phyloP scores from a whole-genome alignment of 2,797 vertebrate genomes.

The Buceros bicornis region DNA sequence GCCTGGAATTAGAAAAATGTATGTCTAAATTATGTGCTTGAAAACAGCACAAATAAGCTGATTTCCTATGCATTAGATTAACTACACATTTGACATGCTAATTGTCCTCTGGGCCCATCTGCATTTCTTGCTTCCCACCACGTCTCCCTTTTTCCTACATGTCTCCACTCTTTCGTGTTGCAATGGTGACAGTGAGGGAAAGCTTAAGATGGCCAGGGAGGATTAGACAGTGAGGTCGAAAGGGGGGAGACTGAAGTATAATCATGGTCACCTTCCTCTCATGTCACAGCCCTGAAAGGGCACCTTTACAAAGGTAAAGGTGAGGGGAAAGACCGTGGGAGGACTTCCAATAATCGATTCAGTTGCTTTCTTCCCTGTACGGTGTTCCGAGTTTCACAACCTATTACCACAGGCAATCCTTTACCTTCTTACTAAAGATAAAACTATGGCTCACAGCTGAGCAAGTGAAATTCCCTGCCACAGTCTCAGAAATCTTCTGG shows the following conservation, averaged over 20 bases:
- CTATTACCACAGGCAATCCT: background rate
- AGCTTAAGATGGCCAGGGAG: background rate
- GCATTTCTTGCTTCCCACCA: background rate
- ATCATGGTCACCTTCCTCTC: background rate
- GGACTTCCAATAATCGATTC: background rate
- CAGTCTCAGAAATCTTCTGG: background rate
- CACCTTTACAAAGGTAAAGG: background rate
- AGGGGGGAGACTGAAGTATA: background rate
- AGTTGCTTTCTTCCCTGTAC: background rate
- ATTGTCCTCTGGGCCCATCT: background rate
- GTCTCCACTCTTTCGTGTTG: background rate
- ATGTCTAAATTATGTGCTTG: background rate
- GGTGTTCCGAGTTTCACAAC: background rate
- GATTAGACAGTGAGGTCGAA: background rate
- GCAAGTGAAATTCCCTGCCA: background rate
- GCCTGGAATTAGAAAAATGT: constrained; percentile 70
- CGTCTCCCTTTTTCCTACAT: background rate
- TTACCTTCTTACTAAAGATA: background rate
- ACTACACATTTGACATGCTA: background rate
- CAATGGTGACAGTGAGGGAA: background rate
- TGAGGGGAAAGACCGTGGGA: background rate
- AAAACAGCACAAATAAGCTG: background rate
- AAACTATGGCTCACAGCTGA: background rate
- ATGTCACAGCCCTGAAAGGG: background rate
- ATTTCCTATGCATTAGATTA: background rate